A percentile compares a stretch with the other conserved stretches of the same genome.
Evolutionary conservation across 1,140 invertebrate species (phyloP).

Genomic region (Euwallacea similis): DNA sequence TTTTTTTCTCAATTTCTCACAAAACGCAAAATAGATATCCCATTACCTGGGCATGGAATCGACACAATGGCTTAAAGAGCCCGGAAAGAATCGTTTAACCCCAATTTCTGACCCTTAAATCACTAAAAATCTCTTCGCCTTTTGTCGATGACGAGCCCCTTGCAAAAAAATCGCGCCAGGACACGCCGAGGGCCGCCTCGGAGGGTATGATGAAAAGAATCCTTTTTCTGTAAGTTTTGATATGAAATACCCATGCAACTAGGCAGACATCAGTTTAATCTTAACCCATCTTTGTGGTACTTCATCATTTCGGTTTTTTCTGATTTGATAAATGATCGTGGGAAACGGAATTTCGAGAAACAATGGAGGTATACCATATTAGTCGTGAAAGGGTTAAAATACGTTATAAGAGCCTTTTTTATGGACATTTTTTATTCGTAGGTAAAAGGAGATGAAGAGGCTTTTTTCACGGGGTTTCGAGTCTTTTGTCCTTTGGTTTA

Average conservation of each 20-base stretch:
- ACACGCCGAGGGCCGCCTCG: neutral
- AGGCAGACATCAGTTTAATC: neutral
- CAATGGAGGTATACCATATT: conserved; percentile 21
- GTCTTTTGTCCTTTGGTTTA: too few species aligned
- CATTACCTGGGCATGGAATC: conserved; percentile 22
- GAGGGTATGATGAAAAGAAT: neutral
- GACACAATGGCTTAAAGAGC: conserved; percentile 26
- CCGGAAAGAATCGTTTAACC: conserved; percentile 36
- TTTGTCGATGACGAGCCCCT: conserved; percentile 20
- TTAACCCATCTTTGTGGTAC: neutral
- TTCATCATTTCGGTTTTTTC: neutral
- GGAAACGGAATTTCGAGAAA: conserved; percentile 29
- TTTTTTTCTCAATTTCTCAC: conserved; percentile 26
- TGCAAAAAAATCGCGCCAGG: conserved; percentile 22
- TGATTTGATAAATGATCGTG: conserved; percentile 32
- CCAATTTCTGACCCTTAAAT: conserved; percentile 36
- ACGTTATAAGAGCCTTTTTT: conserved; percentile 26
- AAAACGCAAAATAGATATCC: conserved; percentile 34
- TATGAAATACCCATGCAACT: neutral
- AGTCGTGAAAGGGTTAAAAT: conserved; percentile 30
- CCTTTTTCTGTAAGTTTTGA: conserved; percentile 4
- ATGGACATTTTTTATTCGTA: conserved; percentile 7
- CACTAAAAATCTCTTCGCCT: conserved; percentile 32
- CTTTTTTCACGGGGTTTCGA: too few species aligned
- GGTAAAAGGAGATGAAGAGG: conserved; percentile 11